Percentiles rank a stretch among this genome's conserved stretches.
phyloP scores from a whole-genome alignment of 2,888 invertebrate genomes.

The Blastobasis adustella region DNA sequence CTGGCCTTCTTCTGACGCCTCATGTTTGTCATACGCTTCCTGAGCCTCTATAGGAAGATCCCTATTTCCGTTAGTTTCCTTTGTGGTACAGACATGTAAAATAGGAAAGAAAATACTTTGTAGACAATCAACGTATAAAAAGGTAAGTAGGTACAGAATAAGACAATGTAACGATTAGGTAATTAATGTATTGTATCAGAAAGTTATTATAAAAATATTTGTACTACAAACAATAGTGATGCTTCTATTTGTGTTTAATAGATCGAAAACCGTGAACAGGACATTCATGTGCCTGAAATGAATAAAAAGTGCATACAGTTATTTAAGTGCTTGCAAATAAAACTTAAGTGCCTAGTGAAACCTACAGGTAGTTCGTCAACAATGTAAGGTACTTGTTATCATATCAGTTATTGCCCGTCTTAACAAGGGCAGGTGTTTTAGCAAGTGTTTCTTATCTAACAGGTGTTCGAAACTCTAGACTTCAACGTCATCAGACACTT shows the following conservation, averaged over 20 bases:
- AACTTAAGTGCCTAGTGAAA: too few relatives aligned
- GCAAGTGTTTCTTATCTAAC: too few relatives aligned
- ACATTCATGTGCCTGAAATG: slow-evolving; percentile 54
- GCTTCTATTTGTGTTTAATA: slow-evolving; percentile 23
- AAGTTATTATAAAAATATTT: background rate
- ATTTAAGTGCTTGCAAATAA: too few relatives aligned
- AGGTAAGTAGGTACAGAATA: slow-evolving; percentile 1
- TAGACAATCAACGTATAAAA: slow-evolving; percentile 6
- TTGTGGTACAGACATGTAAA: slow-evolving; percentile 66
- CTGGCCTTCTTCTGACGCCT: slow-evolving; percentile 12
- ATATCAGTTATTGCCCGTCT: too few relatives aligned
- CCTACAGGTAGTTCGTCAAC: too few relatives aligned
- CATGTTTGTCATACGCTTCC: slow-evolving; percentile 14
- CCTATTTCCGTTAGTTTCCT: slow-evolving; percentile 31
- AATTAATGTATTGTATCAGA: background rate
- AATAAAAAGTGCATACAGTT: slow-evolving; percentile 14
- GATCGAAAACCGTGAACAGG: slow-evolving; percentile 34
- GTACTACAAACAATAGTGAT: slow-evolving; percentile 1
- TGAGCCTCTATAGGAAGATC: slow-evolving; percentile 11
- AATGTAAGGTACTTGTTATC: too few relatives aligned
- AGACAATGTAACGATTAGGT: background rate
- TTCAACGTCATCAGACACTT: too few relatives aligned
- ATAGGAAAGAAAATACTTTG: slow-evolving; percentile 13
- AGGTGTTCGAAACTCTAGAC: too few relatives aligned
- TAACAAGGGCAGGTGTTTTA: too few relatives aligned